These are phyloP conservation scores for Sinosuthora webbiana DNA, from an alignment of 2,113 vertebrate genomes.

Conservation along the genomic window DNA sequence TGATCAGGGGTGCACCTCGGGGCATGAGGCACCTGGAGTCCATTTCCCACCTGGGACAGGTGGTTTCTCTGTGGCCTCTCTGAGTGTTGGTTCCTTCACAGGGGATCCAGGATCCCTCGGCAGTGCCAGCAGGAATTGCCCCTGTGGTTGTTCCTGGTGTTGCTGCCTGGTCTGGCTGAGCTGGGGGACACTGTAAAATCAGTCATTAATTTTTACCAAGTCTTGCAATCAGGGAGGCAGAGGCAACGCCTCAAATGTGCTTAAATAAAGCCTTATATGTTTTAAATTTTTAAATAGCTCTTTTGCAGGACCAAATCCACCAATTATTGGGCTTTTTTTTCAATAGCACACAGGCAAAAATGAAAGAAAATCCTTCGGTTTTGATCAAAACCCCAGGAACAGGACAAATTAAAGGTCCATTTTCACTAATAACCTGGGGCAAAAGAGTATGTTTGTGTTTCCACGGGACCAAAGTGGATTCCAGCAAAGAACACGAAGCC, in stretches of 20 bases:
- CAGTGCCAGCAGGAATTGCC: background rate
- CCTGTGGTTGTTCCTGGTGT: background rate
- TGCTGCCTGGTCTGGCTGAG: background rate
- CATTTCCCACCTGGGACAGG: background rate
- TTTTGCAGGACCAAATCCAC: background rate
- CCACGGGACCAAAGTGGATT: too few relatives aligned
- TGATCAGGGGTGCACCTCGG: background rate
- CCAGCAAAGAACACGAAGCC: too few relatives aligned
- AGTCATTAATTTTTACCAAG: background rate
- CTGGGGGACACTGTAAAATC: background rate
- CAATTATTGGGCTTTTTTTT: background rate
- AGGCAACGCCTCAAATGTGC: background rate
- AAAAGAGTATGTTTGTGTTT: background rate
- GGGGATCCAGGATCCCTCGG: fast-evolving
- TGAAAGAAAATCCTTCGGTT: background rate
- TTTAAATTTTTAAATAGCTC: background rate
- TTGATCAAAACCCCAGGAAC: background rate
- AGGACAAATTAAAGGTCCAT: background rate
- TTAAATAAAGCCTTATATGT: background rate
- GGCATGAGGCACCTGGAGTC: background rate
- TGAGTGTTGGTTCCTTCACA: background rate
- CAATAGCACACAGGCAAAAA: background rate
- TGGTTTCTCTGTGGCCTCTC: background rate
- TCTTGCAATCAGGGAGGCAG: background rate
- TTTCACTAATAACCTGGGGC: background rate